These are phyloP conservation scores for Xenops minutus DNA, from an alignment of 2,797 vertebrate genomes.

Conservation along the genomic window DNA sequence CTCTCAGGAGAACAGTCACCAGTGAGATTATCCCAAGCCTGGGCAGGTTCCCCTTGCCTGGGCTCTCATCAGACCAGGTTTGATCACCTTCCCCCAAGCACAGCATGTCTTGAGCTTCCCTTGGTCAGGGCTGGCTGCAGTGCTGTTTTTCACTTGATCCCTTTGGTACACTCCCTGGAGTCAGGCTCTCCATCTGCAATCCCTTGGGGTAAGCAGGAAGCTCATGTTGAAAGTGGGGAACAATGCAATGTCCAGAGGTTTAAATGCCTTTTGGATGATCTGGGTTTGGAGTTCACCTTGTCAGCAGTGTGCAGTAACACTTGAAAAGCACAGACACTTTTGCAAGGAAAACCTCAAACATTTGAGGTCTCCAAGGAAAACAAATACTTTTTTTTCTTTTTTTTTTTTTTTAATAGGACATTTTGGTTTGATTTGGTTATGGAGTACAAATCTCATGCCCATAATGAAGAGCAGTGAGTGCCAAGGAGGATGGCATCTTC, in stretches of 20 bases:
- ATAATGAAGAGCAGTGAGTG: fast-evolving
- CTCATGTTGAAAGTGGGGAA: background rate
- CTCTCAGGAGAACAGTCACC: background rate
- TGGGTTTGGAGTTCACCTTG: background rate
- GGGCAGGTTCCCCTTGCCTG: background rate
- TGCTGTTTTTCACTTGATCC: background rate
- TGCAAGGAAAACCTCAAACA: background rate
- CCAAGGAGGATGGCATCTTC: background rate
- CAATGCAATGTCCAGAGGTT: background rate
- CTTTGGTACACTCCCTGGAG: fast-evolving
- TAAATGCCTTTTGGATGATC: background rate
- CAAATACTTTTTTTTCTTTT: background rate
- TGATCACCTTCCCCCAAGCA: background rate
- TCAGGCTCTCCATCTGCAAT: background rate
- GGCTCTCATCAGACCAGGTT: background rate
- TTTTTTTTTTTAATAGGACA: background rate
- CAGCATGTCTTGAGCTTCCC: background rate
- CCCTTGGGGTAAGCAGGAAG: background rate
- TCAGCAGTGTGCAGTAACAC: background rate
- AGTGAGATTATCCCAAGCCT: background rate
- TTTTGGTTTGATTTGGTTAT: background rate
- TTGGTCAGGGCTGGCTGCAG: background rate
- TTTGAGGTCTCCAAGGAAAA: background rate
- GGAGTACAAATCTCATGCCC: background rate
- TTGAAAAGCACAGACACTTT: background rate